Conservation (phyloP, 2,797 vertebrate genomes). For the Caiman crocodilus region DNA sequence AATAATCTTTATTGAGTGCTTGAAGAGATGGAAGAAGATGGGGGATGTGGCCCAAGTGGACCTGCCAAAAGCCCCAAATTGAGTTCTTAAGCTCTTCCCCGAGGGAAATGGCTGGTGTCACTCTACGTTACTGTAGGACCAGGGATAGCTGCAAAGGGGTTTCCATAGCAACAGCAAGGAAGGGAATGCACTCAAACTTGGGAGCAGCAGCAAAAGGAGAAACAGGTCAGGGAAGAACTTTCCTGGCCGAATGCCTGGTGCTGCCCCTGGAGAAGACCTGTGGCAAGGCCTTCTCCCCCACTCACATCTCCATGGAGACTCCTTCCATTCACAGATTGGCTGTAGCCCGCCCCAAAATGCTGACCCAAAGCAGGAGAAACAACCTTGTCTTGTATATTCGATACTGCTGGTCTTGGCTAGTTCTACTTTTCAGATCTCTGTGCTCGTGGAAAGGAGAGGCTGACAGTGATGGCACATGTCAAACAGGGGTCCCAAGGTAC, state of each 20-base stretch:
- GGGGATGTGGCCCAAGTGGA: background rate
- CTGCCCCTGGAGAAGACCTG: background rate
- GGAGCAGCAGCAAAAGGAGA: background rate
- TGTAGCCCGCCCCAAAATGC: background rate
- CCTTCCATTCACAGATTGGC: accelerated
- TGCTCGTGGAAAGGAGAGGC: background rate
- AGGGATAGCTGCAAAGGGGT: background rate
- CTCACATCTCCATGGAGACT: background rate
- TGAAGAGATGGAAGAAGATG: background rate
- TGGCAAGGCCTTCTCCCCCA: accelerated
- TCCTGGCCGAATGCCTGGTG: background rate
- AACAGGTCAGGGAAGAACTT: conserved; percentile 10
- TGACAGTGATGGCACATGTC: background rate
- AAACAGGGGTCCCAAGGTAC: background rate
- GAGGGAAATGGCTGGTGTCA: background rate
- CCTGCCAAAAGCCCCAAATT: background rate
- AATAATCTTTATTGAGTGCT: accelerated
- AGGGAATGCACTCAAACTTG: background rate
- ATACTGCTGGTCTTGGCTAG: background rate
- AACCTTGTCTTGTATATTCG: background rate
- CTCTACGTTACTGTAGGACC: background rate
- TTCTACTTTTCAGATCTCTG: background rate
- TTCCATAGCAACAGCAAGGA: conserved; percentile 67
- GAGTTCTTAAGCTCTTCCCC: background rate
- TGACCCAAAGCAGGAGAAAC: background rate